Percentiles rank a stretch among this genome's conserved stretches.
Evolutionary conservation across 2,113 vertebrate species (phyloP).

Genomic region (Pionites leucogaster): DNA sequence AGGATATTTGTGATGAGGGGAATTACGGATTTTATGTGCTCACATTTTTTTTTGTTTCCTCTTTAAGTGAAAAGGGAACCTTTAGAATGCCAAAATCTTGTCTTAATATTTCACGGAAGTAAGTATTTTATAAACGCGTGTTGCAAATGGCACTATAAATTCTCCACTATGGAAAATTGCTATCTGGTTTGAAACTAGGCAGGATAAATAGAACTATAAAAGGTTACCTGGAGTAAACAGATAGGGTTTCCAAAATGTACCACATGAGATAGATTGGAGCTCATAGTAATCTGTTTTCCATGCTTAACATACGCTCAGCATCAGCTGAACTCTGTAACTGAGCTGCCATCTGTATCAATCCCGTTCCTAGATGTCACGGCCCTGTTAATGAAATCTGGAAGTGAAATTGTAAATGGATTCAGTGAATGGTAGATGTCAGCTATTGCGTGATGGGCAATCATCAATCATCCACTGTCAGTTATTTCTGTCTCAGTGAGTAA

Average conservation of each 20-base stretch:
- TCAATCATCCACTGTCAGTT: slow-evolving; percentile 90
- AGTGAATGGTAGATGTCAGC: slow-evolving; percentile 84
- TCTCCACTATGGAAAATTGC: slow-evolving; percentile 42
- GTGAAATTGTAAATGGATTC: slow-evolving; percentile 59
- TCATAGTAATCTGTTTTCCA: slow-evolving; percentile 46
- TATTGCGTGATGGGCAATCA: slow-evolving; percentile 85
- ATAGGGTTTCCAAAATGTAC: slow-evolving; percentile 44
- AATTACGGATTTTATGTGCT: neutral
- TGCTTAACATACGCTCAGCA: slow-evolving; percentile 37
- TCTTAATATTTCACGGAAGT: slow-evolving; percentile 18
- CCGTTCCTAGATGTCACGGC: slow-evolving; percentile 51
- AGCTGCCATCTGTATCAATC: slow-evolving; percentile 65
- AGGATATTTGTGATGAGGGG: slow-evolving; percentile 27
- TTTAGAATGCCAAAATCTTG: slow-evolving; percentile 40
- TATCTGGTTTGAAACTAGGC: slow-evolving; percentile 43
- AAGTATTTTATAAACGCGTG: neutral
- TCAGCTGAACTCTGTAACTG: slow-evolving; percentile 54
- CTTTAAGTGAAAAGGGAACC: neutral
- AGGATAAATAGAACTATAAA: slow-evolving; percentile 57
- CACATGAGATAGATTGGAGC: slow-evolving; percentile 39
- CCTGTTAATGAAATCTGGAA: slow-evolving; percentile 73
- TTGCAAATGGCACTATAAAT: slow-evolving; percentile 48
- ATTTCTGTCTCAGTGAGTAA: slow-evolving; percentile 84
- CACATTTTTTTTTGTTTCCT: neutral
- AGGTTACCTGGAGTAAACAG: slow-evolving; percentile 60